These are phyloP conservation scores for Vandiemenella viatica DNA, from an alignment of 2,888 invertebrate species.

Conservation along the genomic window DNA sequence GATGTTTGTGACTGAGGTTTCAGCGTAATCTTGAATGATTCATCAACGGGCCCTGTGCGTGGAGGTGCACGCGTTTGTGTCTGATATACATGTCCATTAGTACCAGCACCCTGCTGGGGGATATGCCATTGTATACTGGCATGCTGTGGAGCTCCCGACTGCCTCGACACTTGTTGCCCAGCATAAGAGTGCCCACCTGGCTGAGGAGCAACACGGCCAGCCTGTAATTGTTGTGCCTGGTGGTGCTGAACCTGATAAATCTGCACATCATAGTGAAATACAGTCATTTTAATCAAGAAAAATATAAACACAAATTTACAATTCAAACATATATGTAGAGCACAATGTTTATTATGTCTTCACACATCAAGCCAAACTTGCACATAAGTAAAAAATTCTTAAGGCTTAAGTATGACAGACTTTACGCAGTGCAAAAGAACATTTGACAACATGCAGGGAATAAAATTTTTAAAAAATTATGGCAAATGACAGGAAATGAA, in stretches of 20 bases:
- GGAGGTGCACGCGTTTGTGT: constrained; percentile 6
- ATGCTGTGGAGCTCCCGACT: constrained; percentile 22
- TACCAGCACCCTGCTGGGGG: constrained; percentile 17
- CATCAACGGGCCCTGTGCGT: constrained; percentile 19
- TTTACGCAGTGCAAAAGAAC: too few species aligned
- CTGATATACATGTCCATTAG: background rate
- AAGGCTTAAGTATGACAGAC: too few species aligned
- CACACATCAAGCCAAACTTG: too few species aligned
- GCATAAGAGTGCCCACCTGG: background rate
- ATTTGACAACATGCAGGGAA: too few species aligned
- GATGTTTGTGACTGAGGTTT: constrained; percentile 26
- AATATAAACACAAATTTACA: too few species aligned
- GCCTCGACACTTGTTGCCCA: background rate
- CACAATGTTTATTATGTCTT: too few species aligned
- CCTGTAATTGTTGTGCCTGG: constrained; percentile 26
- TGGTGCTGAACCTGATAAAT: constrained; percentile 25
- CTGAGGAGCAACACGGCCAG: constrained; percentile 13
- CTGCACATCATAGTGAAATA: too few species aligned
- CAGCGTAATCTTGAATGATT: constrained; percentile 55
- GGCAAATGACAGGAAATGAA: too few species aligned
- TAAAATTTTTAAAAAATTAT: too few species aligned
- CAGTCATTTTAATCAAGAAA: too few species aligned
- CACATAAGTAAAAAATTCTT: too few species aligned
- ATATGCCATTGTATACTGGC: constrained; percentile 25
- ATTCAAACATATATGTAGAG: too few species aligned